Evolutionary conservation across 1,140 invertebrate genomes (phyloP).

Genomic region (Drosophila micromelanica): DNA sequence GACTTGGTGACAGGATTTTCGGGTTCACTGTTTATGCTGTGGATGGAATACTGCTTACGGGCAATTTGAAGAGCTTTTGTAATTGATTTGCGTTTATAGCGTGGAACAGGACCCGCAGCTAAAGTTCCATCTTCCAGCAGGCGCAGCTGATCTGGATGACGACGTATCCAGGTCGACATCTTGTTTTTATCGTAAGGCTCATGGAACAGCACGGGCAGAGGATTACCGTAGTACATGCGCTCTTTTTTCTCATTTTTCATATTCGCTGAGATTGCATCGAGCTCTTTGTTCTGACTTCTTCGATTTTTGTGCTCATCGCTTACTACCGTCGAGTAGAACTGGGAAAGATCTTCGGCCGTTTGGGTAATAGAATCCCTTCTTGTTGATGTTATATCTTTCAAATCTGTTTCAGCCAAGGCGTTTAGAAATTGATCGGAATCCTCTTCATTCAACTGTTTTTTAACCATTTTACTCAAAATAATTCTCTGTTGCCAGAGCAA

Average conservation of each 20-base stretch:
- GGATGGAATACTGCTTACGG: not conserved
- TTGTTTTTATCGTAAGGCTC: constrained; percentile 26
- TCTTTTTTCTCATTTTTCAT: not conserved
- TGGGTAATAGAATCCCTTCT: not conserved
- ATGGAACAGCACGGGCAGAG: constrained; percentile 23
- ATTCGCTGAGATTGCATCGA: no score
- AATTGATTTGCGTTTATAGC: not conserved
- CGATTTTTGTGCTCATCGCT: not conserved
- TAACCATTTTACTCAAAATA: not conserved
- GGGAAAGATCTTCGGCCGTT: not conserved
- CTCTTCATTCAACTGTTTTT: not conserved
- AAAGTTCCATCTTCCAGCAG: not conserved
- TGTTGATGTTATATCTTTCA: not conserved
- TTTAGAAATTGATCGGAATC: not conserved
- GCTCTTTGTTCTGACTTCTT: no score
- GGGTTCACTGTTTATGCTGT: constrained; percentile 10
- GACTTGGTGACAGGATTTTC: not conserved
- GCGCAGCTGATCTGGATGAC: constrained; percentile 20
- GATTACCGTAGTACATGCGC: constrained; percentile 5
- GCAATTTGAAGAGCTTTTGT: not conserved
- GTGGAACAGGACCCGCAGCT: not conserved
- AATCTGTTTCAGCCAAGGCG: not conserved
- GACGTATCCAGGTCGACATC: constrained; percentile 23
- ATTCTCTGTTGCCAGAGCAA: not conserved
- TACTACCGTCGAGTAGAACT: not conserved